Evolutionary conservation across 1,140 invertebrate species (phyloP).

Genomic region (Leptestheria dahalacensis): DNA sequence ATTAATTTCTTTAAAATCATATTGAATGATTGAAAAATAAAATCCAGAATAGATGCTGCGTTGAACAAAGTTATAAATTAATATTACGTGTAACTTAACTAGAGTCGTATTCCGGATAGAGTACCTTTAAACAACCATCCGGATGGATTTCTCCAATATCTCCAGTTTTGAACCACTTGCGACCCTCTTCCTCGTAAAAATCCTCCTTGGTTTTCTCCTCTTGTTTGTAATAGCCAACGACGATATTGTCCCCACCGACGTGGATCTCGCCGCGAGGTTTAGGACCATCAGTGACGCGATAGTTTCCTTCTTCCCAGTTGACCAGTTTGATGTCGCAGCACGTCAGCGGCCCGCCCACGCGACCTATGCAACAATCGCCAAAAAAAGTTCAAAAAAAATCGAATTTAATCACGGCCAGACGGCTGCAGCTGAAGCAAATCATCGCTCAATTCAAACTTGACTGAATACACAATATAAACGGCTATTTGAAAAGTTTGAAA

Average conservation of each 20-base stretch:
- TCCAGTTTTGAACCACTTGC: constrained; percentile 84
- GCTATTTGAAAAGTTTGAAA: no score
- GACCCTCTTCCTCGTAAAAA: constrained; percentile 66
- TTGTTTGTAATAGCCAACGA: constrained; percentile 87
- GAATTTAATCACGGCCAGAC: constrained; percentile 21
- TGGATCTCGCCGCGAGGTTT: constrained; percentile 84
- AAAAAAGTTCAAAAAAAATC: constrained; percentile 43
- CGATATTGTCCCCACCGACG: constrained; percentile 77
- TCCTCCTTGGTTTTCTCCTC: constrained; percentile 77
- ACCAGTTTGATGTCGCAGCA: constrained; percentile 72
- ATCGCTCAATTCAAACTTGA: constrained; percentile 3
- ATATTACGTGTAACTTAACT: no score
- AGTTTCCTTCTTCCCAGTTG: constrained; percentile 92
- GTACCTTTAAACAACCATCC: constrained; percentile 90
- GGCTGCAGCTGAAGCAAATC: constrained; percentile 2
- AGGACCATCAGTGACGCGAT: constrained; percentile 74
- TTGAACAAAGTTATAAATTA: no score
- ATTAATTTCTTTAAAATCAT: no score
- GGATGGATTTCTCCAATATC: constrained; percentile 87
- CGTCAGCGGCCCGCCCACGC: constrained; percentile 76
- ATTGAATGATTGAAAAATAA: no score
- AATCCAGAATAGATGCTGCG: no score
- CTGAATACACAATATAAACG: constrained; percentile 10
- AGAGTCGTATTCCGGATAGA: no score
- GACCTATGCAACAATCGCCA: no score